A percentile compares a stretch with the other conserved stretches of the same genome.
Evolutionary conservation across 2,797 vertebrate genomes (phyloP).

Genomic region (Sebastes goodei): DNA sequence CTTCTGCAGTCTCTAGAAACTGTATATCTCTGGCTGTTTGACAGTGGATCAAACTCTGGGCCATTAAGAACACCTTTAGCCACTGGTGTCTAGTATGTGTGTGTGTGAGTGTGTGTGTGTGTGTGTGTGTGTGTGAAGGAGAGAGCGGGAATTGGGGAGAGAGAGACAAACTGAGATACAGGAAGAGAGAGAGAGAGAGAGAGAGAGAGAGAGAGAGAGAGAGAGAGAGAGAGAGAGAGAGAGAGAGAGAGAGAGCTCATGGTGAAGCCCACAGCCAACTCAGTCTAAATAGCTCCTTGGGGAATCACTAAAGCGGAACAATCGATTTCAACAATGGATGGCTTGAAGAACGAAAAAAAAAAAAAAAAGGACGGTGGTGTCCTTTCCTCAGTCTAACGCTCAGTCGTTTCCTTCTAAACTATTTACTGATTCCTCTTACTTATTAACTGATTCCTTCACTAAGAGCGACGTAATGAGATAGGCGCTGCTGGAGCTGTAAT

Average conservation of each 20-base stretch:
- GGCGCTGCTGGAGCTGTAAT: conserved; percentile 30
- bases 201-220: not conserved
- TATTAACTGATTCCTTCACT: conserved; percentile 54
- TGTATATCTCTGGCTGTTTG: conserved; percentile 59
- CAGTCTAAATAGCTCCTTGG: conserved; percentile 77
- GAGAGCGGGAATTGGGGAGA: not conserved
- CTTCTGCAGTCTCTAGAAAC: conserved; percentile 50
- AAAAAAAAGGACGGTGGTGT: conserved; percentile 31
- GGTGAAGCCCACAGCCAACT: conserved; percentile 65
- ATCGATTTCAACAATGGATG: conserved; percentile 78
- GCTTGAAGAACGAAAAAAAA: conserved; percentile 55
- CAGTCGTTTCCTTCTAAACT: conserved; percentile 52
- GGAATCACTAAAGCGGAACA: conserved; percentile 74
- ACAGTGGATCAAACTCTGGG: conserved; percentile 66
- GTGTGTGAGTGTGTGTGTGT: not conserved
- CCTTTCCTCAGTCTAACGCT: conserved; percentile 45
- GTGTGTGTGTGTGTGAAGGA: not conserved
- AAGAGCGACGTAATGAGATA: conserved; percentile 51
- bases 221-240: not conserved
- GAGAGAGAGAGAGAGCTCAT: conserved; percentile 28
- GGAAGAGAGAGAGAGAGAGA: not conserved
- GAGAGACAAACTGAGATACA: not conserved
- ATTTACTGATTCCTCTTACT: conserved; percentile 52
- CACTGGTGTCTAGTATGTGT: conserved; percentile 23
- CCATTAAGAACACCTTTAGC: conserved; percentile 65